Evolutionary conservation across 2,113 vertebrate genomes (phyloP), one percentile per base, ranked within the genome.

Genomic region (Lepisosteus oculatus): DNA sequence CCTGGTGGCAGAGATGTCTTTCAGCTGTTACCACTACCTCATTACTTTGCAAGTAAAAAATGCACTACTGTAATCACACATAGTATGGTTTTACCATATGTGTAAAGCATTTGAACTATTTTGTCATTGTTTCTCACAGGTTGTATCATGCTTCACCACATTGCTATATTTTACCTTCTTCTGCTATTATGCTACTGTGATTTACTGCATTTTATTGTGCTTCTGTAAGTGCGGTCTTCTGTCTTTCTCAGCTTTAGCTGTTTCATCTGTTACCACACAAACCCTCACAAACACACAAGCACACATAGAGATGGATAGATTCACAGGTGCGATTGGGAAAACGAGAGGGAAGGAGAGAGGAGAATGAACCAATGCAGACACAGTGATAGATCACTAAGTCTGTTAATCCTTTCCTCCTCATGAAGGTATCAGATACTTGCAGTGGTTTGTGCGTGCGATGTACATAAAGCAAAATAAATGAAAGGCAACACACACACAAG

Each of bases 231-330:
- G 4, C 15, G 43, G n/a, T 41, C n/a, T 6, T 65, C 43, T 44
- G 41, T 51, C 47, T 51, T 9, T 51, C 2, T 51, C 47, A 2
- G 29, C 29, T 29, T 29, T 51, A 51, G 5, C 47, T 51, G 29
- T 29, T 29, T 51, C 9, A 51, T 51, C 47, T 6, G 8, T 51
- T 9, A 6, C 4, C 47, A 51, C 47, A 51, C 4, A 6, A 51
- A 51, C 5, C 4, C 47, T 11, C 56, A 59, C 64, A 66, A 12
- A 67, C 14, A 67, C 43, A 67, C 3, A 47, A 3, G 47, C 13
- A 51, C 12, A n/a, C 1, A 67, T 15, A 65, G 76, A 67, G 70
- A 61, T 51, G 61, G 68, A 54, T 51, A 71, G 73, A 77, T 9
- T 29, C 47, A 70, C 59, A 67, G 71, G 62, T 14, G 73, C 0